Evolutionary conservation across 2,888 invertebrate genomes (phyloP), one percentile per base, ranked within the genome.

Genomic region (Andrena haemorrhoa): DNA sequence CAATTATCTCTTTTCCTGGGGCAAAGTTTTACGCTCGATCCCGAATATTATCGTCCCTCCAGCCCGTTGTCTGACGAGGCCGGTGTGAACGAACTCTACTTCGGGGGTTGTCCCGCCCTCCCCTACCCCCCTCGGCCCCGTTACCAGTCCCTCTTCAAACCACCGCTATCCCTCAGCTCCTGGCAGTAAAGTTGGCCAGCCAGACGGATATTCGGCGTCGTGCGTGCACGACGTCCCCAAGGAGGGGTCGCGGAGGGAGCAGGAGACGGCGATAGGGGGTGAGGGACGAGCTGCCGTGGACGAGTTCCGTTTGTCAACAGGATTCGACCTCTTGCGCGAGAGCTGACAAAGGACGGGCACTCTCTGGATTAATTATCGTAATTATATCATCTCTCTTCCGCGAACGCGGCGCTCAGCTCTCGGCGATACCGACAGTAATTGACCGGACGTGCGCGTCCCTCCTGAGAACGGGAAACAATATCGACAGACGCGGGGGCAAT

Each of bases 21-120:
- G 79, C 82, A 83, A 88, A 87, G 84, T 86, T 89, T 87, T 84
- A 81, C 84, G 82, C 86, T 84, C 85, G 87, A 90, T 88, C 84
- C 86, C 85, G 83, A 89, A 90, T 90, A 89, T 90, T 88, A 89
- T 88, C 87, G 86, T 88, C 82, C 84, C 83, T 83, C 77, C 80
- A 85, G 89, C 76, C 83, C 84, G 84, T 87, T 83, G 86, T 84
- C 88, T 88, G 88, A 83, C 84, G 86, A 83, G 80, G 82, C 80
- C 89, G 86, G 89, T 89, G 91, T 91, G 91, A 91, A 91, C 87
- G 91, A 92, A 92, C 91, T 92, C 90, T 70, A 79, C 77, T 86
- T 85, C 86, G 79, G 80, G 81, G 80, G 72, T 79, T 53, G 68
- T 76, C 84, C 78, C 71, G 81, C 71, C 83, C 75, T 53, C 23